A percentile compares a stretch with the other conserved stretches of the same genome.
Evolutionary conservation across 2,888 invertebrate genomes (phyloP).

Genomic region (Metacarcinus magister): DNA sequence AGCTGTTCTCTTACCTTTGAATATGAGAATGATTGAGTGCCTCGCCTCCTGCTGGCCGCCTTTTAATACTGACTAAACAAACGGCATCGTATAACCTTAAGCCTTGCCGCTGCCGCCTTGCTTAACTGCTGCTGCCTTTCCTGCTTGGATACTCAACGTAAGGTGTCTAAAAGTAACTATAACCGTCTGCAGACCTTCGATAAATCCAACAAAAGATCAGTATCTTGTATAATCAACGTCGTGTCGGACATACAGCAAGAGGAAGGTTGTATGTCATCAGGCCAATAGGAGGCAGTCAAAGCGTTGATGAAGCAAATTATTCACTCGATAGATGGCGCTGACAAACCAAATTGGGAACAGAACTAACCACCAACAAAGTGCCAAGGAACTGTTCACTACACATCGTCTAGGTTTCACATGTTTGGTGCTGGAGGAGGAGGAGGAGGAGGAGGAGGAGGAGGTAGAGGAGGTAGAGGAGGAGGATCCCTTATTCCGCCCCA

Average conservation of each 20-base stretch:
- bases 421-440: not conserved
- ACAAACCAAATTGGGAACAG: slow-evolving; percentile 4
- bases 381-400: not conserved
- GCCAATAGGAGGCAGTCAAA: not conserved
- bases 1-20: not conserved
- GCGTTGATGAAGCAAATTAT: slow-evolving; percentile 20
- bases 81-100: not conserved
- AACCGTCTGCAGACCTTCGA: not conserved
- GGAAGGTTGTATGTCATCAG: not conserved
- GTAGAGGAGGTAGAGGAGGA: not conserved
- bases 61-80: not conserved
- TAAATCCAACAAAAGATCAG: slow-evolving; percentile 14
- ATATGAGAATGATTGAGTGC: slow-evolving; percentile 17
- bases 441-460: not conserved
- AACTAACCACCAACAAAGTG: slow-evolving; percentile 14
- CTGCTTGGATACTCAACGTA: not conserved
- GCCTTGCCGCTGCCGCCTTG: not conserved
- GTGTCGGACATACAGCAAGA: not conserved
- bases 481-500: not conserved
- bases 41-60: not conserved
- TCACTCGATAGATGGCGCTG: slow-evolving; percentile 28
- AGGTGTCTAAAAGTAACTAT: not conserved
- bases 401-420: slow-evolving; percentile 28
- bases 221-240: not conserved
- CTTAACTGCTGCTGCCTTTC: not conserved